Evolutionary conservation across 2,888 invertebrate genomes (phyloP).

Genomic region (Meiosimyza platycephala): DNA sequence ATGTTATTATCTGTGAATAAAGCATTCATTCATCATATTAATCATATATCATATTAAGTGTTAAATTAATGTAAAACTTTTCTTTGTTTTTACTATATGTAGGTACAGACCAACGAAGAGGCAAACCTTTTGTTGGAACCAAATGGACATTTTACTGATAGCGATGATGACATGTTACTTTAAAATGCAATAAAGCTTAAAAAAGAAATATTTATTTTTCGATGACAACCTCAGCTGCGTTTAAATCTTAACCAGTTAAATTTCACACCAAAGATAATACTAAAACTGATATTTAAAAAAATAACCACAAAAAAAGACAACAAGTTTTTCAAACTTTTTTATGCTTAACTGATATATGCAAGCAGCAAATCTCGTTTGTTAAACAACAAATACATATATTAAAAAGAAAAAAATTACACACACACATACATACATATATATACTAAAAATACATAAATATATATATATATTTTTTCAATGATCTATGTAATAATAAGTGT

Average conservation of each 20-base stretch:
- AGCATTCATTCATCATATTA: no score
- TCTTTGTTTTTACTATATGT: slow-evolving; percentile 10
- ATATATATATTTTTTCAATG: slow-evolving; percentile 19
- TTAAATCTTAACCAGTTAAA: neutral
- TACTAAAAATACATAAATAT: neutral
- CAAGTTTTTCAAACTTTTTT: neutral
- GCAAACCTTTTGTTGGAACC: slow-evolving; percentile 63
- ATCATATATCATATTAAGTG: no score
- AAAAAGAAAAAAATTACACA: neutral
- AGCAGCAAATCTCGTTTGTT: no score
- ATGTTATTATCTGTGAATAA: neutral
- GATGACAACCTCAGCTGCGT: neutral
- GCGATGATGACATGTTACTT: slow-evolving; percentile 64
- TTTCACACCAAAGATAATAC: slow-evolving; percentile 10
- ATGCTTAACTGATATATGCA: neutral
- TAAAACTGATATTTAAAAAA: neutral
- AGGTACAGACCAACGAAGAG: slow-evolving; percentile 64
- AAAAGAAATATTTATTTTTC: slow-evolving; percentile 18
- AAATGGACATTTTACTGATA: slow-evolving; percentile 63
- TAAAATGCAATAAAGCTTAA: slow-evolving; percentile 44
- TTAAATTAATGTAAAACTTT: slow-evolving; percentile 4
- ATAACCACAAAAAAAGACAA: neutral
- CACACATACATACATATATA: neutral
- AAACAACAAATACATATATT: no score
- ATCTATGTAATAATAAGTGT: neutral